Base-by-base conservation (phyloP, 2,797 vertebrate genomes). In the Macropus fuliginosus region DNA sequence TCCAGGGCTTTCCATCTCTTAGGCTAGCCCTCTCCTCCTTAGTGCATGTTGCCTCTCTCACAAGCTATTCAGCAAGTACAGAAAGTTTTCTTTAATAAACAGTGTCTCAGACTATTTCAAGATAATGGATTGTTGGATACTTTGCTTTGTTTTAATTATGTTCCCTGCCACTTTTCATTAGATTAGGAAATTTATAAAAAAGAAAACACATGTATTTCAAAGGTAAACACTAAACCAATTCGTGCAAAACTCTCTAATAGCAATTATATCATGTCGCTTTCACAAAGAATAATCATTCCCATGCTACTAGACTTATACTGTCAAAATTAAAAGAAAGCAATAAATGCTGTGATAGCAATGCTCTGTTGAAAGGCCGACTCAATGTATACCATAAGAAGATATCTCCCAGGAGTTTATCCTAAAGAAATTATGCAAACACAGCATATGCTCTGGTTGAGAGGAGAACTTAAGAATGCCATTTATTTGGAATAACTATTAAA, bases 121-220 rank as follows among this genome's bases (percentile, higher is more conserved):
- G 95, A 56, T 91, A 92, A 96, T 52, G 59, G 90, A 95, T 97
- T 97, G 97, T 96, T 91, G 81, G 97, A 98, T 97, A 95, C 97
- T 95, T 95, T 97, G 97, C 95, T 97, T 97, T 91, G 95, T 95
- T 97, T 91, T 98, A 98, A 98, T 98, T 98, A 98, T 97, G 97
- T 97, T 98, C 98, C 98, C 98, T 98, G 98, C 97, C 98, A 97
- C 94, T 92, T 98, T 97, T 98, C 94, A 98, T 97, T 95, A 96
- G 97, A 97, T 98, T 96, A 95, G 95, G 96, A 97, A 97, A 97
- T 98, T 97, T 97, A n/a, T 24, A 24, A 24, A 24, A 97, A 98
- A 96, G 97, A 98, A 94, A 74, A 93, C 94, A 96, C 56, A 50
- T 57, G 46, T 62, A 56, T 59, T 98, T 98, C 98, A 93, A 93